Percentiles rank a stretch among this genome's conserved stretches.
phyloP scores from a whole-genome alignment of 2,113 vertebrate species.

The Sardina pilchardus region DNA sequence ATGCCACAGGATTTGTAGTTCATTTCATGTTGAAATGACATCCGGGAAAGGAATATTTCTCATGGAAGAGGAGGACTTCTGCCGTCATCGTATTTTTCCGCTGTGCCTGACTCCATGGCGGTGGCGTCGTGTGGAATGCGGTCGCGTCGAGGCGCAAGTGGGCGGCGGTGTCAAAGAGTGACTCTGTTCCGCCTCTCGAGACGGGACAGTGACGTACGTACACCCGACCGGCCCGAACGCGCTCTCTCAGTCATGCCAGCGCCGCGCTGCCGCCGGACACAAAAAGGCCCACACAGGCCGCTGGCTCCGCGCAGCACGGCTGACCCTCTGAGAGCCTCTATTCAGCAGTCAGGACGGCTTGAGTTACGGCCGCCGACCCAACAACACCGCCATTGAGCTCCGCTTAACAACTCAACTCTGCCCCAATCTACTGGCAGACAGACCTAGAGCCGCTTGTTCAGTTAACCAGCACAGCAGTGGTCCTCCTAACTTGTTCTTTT shows the following conservation, averaged over 20 bases:
- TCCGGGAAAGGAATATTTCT: neutral
- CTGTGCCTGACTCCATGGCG: neutral
- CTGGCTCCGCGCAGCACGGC: neutral
- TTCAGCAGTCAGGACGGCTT: conserved; percentile 60
- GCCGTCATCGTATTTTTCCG: neutral
- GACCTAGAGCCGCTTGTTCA: neutral
- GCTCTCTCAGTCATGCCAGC: neutral
- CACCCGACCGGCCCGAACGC: neutral
- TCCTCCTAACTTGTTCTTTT: neutral
- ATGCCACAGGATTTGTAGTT: neutral
- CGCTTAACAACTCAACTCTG: neutral
- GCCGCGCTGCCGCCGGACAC: conserved; percentile 43
- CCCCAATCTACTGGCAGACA: neutral
- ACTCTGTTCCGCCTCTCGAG: conserved; percentile 67
- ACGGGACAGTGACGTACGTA: conserved; percentile 67
- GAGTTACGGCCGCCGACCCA: conserved; percentile 55
- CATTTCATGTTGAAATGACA: neutral
- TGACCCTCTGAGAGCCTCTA: conserved; percentile 50
- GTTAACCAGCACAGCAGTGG: neutral
- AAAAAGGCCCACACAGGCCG: conserved; percentile 65
- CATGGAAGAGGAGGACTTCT: neutral
- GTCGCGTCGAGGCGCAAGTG: conserved; percentile 58
- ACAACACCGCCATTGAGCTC: neutral
- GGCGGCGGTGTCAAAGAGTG: conserved; percentile 60
- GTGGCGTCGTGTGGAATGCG: conserved; percentile 61